Conservation (phyloP, 2,797 vertebrate genomes). For the Eulemur albifrons region DNA sequence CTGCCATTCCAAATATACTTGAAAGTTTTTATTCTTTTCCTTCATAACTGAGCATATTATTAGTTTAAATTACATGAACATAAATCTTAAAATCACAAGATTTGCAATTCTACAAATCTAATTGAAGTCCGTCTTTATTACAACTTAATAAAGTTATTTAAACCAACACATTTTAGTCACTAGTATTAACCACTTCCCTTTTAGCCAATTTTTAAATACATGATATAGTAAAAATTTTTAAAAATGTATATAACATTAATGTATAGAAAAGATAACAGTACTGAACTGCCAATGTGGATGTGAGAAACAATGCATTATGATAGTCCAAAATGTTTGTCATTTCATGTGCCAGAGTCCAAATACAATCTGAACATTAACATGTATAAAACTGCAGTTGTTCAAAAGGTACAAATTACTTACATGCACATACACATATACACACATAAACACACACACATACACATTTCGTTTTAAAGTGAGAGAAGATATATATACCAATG, state of each 20-base stretch:
- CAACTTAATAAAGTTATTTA: not conserved
- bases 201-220: not conserved
- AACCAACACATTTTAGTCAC: not conserved
- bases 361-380: not conserved
- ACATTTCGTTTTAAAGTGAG: not conserved
- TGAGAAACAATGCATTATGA: not conserved
- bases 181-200: conserved; percentile 7
- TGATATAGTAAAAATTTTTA: not conserved
- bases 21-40: conserved; percentile 18
- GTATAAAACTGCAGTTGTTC: not conserved
- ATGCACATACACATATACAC: not conserved
- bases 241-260: not conserved
- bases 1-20: not conserved
- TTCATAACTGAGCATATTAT: not conserved
- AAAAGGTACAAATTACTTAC: not conserved
- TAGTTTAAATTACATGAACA: not conserved
- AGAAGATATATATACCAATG: not conserved
- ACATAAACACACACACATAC: not conserved
- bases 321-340: not conserved
- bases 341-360: not conserved
- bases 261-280: not conserved
- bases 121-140: not conserved
- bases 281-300: not conserved
- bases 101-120: not conserved
- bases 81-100: not conserved